Evolutionary conservation across 2,113 vertebrate genomes (phyloP).

Genomic region (Balaeniceps rex): DNA sequence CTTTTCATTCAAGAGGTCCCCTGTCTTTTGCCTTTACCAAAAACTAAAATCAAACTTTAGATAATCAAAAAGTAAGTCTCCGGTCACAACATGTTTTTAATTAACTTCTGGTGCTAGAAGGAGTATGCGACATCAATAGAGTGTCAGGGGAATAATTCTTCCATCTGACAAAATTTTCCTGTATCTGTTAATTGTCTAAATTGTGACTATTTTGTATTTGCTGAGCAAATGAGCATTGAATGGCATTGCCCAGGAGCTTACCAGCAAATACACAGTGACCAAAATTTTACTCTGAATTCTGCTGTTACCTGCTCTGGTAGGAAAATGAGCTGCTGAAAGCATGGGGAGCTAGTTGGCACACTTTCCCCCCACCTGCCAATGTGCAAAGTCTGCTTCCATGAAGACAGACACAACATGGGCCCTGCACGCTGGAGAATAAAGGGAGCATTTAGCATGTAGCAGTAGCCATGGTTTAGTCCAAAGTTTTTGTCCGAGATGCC

Average conservation of each 20-base stretch:
- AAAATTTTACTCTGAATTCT: not conserved
- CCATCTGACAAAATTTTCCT: not conserved
- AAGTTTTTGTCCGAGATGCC: not conserved
- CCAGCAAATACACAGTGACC: not conserved
- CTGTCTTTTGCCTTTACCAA: not conserved
- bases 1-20: not conserved
- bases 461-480: not conserved
- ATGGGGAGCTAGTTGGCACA: not conserved
- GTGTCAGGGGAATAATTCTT: not conserved
- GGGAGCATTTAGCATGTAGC: not conserved
- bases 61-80: not conserved
- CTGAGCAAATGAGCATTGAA: not conserved
- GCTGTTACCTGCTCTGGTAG: not conserved
- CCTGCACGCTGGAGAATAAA: not conserved
- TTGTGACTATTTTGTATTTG: not conserved
- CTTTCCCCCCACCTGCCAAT: not conserved
- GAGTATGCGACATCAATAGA: not conserved
- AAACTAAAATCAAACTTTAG: not conserved
- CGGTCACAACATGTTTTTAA: not conserved
- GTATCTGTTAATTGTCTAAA: not conserved
- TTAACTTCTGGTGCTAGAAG: not conserved
- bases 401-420: not conserved
- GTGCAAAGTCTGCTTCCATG: not conserved
- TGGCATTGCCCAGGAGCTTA: not conserved
- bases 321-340: not conserved